phyloP scores from a whole-genome alignment of 2,113 vertebrate species.

The Pteruthius melanotis region DNA sequence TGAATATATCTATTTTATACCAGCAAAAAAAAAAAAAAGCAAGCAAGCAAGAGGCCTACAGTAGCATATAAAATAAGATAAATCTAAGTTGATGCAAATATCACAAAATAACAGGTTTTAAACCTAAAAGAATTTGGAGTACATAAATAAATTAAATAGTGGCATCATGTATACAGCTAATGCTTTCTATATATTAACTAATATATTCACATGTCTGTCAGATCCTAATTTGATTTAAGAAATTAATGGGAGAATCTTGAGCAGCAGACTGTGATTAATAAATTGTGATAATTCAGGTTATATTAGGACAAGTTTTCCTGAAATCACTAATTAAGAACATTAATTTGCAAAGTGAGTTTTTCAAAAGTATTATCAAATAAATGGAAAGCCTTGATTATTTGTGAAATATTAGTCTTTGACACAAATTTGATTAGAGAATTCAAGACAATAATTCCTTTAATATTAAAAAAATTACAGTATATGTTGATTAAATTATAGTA shows the following conservation, averaged over 20 bases:
- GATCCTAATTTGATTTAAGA: background rate
- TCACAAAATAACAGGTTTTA: background rate
- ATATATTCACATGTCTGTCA: background rate
- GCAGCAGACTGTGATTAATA: background rate
- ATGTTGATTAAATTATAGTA: background rate
- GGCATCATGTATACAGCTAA: background rate
- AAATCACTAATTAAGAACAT: background rate
- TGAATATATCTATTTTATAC: background rate
- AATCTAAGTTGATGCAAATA: background rate
- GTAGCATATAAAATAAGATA: background rate
- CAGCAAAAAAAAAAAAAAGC: background rate
- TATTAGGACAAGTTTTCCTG: background rate
- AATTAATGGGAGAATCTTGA: background rate
- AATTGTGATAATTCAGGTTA: background rate
- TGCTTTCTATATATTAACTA: background rate
- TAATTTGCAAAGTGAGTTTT: background rate
- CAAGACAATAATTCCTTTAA: background rate
- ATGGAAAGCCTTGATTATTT: background rate
- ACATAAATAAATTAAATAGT: background rate
- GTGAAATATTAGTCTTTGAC: background rate
- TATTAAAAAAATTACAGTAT: background rate
- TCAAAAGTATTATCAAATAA: background rate
- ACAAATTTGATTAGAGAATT: background rate
- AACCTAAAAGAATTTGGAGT: background rate
- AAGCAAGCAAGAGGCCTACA: background rate